phyloP scores from a whole-genome alignment of 2,888 invertebrate species.

The Xestia xanthographa region DNA sequence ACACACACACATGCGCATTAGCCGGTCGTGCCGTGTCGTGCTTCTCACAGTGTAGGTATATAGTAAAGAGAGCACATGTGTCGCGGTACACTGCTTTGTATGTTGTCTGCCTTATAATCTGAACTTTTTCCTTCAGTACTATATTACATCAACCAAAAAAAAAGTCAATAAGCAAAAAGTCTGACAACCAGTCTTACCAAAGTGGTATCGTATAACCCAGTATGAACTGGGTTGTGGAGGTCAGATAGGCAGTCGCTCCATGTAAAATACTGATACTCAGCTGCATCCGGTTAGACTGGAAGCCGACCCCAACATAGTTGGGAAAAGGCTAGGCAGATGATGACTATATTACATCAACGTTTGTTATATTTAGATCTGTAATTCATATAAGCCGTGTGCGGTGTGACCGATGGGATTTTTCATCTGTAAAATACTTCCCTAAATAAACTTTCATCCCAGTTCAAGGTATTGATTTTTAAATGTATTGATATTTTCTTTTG shows the following conservation, averaged over 20 bases:
- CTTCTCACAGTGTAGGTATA: neutral
- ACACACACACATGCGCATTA: neutral
- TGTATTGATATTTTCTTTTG: neutral
- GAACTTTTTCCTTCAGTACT: neutral
- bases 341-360: no score
- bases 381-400: neutral
- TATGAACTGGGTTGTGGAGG: no score
- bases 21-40: neutral
- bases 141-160: neutral
- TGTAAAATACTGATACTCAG: no score
- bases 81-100: neutral
- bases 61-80: neutral
- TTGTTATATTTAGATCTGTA: neutral
- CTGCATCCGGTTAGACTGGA: no score
- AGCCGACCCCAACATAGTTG: no score
- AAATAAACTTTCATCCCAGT: neutral
- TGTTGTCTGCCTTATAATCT: neutral
- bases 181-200: no score
- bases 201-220: no score
- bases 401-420: neutral
- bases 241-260: no score
- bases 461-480: neutral
- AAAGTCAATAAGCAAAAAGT: no score
- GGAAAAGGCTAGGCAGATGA: no score
- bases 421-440: neutral